A percentile compares a stretch with the other conserved stretches of the same genome.
Evolutionary conservation across 2,113 vertebrate species (phyloP).

Genomic region (Isurus oxyrinchus): DNA sequence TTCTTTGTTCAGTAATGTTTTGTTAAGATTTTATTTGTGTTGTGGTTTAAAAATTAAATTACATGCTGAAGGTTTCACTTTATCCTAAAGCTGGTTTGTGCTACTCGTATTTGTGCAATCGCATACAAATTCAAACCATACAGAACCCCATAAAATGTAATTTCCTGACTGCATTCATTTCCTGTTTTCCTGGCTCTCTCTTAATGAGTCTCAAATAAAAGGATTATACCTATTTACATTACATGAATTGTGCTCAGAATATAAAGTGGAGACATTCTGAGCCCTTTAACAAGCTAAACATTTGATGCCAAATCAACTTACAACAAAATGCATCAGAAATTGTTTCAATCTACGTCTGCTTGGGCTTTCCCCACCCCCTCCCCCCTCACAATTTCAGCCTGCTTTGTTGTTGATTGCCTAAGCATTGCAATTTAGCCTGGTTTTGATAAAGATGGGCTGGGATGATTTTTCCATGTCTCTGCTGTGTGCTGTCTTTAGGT

Average conservation of each 20-base stretch:
- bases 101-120: conserved; percentile 28
- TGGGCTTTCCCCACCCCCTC: neutral
- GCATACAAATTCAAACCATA: conserved; percentile 46
- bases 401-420: neutral
- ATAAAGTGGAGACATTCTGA: conserved; percentile 20
- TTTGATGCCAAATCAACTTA: conserved; percentile 17
- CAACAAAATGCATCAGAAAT: neutral
- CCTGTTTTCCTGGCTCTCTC: conserved; percentile 30
- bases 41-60: conserved; percentile 18
- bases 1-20: conserved; percentile 29
- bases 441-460: conserved; percentile 7
- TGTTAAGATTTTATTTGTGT: conserved; percentile 34
- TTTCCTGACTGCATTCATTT: conserved; percentile 40
- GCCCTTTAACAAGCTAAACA: conserved; percentile 17
- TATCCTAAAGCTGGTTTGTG: conserved; percentile 23
- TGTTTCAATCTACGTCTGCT: neutral
- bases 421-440: neutral
- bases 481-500: neutral
- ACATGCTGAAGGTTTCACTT: conserved; percentile 30
- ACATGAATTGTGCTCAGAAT: neutral
- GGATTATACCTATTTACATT: conserved; percentile 33
- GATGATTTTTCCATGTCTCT: neutral
- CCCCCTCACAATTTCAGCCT: neutral
- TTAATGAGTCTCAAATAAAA: conserved; percentile 37
- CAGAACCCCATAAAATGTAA: conserved; percentile 46